Conservation (phyloP, 1,140 invertebrate genomes). For the Batillaria attramentaria region DNA sequence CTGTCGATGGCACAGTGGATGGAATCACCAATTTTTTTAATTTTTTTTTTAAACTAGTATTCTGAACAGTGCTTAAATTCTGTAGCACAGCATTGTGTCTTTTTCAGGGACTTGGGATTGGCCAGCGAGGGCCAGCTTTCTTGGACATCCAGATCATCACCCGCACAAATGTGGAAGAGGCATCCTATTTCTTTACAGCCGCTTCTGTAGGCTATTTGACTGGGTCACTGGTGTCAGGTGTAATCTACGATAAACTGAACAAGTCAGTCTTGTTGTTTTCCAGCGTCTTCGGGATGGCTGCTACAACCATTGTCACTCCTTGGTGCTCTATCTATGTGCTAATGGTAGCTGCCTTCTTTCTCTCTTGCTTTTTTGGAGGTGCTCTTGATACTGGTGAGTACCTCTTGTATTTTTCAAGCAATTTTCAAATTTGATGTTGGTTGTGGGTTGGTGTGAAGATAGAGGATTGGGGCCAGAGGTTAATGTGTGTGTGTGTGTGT, state of each 20-base stretch:
- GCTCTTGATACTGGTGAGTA: slow-evolving; percentile 44
- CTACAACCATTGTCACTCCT: slow-evolving; percentile 34
- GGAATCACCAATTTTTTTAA: too few species aligned
- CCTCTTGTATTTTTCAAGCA: background rate
- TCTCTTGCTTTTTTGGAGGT: slow-evolving; percentile 39
- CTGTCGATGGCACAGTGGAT: too few species aligned
- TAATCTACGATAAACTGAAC: slow-evolving; percentile 46
- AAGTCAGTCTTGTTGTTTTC: slow-evolving; percentile 35
- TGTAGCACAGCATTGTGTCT: slow-evolving; percentile 25
- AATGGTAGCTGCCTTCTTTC: slow-evolving; percentile 42
- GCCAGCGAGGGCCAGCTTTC: slow-evolving; percentile 50
- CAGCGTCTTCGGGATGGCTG: slow-evolving; percentile 26
- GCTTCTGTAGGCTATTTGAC: slow-evolving; percentile 48
- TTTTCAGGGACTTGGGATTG: slow-evolving; percentile 45
- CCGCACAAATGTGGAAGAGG: slow-evolving; percentile 39
- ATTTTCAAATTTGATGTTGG: background rate
- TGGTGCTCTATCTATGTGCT: slow-evolving; percentile 47
- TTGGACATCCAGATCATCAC: slow-evolving; percentile 57
- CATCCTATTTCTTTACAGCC: slow-evolving; percentile 47
- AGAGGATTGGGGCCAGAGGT: too few species aligned
- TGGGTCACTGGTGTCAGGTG: slow-evolving; percentile 44
- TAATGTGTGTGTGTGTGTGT: background rate
- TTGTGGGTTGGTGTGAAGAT: too few species aligned
- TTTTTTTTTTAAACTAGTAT: too few species aligned
- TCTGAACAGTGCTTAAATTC: background rate